Base-by-base conservation (phyloP, 2,113 vertebrate genomes). In the Crocuta crocuta region DNA sequence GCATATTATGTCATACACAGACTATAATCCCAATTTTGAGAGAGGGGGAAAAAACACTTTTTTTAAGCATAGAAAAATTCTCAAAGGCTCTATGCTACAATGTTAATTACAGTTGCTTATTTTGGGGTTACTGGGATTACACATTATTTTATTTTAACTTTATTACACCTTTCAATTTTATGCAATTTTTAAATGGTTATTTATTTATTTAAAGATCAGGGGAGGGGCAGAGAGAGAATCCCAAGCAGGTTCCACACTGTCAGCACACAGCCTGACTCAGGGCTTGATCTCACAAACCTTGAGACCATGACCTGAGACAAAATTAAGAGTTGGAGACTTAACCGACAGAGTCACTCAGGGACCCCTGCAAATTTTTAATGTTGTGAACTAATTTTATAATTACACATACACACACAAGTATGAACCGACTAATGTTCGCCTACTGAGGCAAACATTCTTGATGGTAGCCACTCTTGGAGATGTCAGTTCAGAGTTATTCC, bases 101-200 rank as follows among this genome's bases (percentile, higher is more conserved):
- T 92, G 28, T 73, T 86, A 82, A 79, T 58, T 45, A 66, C 4
- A 2, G 2, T 92, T 94, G 24, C 10, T 94, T 92, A 91, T 74
- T 95, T 89, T 1, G 48, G 26, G 24, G 28, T 95, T 86, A 93
- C 28, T 80, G 58, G 4, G 76, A 93, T 94, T 73, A 78, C 7
- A 58, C 1, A 74, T 87, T 66, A 74, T 91, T 97, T 95, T 93
- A 48, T 55, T 94, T 96, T 92, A 17, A 89, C 70, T 94, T 89
- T 85, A 89, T 92, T 87, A 81, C 61, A 78, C 33, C 7, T 85
- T 93, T 93, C 7, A 95, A 55, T 79, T 63, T 55, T 94, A 91
- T 93, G 58, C 26, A 23, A 94, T 78, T 43, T 83, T 83, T 97
- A 61, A 55, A 61, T 61, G 58, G 19, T 61, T 61, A 61, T 61